These are phyloP conservation scores for Philotrypesis tridentata DNA, from an alignment of 1,140 invertebrate species.

Conservation along the genomic window DNA sequence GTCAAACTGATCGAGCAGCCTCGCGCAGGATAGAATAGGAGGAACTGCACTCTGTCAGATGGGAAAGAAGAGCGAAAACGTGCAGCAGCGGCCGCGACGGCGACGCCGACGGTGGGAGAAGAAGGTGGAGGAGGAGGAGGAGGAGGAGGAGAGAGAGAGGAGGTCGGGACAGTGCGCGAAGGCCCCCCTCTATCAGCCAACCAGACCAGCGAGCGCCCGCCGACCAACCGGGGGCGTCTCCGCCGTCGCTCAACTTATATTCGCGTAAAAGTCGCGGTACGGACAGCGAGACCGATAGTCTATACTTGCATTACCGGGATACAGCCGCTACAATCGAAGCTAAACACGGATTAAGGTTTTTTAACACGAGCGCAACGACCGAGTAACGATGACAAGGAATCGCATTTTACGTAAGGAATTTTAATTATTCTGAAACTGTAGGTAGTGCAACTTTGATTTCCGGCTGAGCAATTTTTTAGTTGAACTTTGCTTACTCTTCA, in stretches of 20 bases:
- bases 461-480: too few species aligned
- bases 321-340: too few species aligned
- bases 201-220: conserved; percentile 3
- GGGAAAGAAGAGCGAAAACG: conserved; percentile 7
- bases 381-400: too few species aligned
- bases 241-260: neutral
- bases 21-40: conserved; percentile 1
- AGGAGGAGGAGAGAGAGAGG: conserved; percentile 49
- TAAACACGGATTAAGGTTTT: too few species aligned
- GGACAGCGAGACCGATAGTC: neutral
- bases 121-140: neutral
- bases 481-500: too few species aligned
- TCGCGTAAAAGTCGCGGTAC: neutral
- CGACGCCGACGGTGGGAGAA: too few species aligned
- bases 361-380: too few species aligned
- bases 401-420: too few species aligned
- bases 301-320: neutral
- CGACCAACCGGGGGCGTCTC: conserved; percentile 33
- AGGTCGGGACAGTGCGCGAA: conserved; percentile 37
- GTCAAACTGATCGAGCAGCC: neutral
- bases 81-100: neutral
- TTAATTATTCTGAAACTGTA: too few species aligned
- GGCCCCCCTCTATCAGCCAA: conserved; percentile 15
- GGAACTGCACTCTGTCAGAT: conserved; percentile 18
- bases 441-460: too few species aligned